Evolutionary conservation across 2,113 vertebrate species (phyloP), one percentile per base, ranked within the genome.

Genomic region (Melanocharis versteri): DNA sequence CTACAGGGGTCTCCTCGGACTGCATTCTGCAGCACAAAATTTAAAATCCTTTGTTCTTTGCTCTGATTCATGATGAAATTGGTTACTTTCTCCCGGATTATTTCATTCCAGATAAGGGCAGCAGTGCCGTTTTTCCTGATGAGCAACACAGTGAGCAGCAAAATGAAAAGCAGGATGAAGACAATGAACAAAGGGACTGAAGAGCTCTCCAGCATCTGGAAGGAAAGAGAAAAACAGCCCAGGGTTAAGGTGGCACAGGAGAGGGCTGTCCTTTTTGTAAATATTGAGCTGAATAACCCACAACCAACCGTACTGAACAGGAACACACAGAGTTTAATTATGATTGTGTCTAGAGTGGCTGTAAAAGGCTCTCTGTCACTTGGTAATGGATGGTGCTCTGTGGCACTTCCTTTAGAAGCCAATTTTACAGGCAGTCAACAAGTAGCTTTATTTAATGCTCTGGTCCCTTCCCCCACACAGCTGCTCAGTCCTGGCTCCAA

Each of bases 1-100:
- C 98, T 99, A 71, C 96, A 78, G 90, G 98, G 97, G 90, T 99
- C 97, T 33, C 98, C 98, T 96, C 96, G 97, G 62, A 98, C 97
- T 84, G 98, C 98, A 10, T 98, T 98, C 89, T 98, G 97, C 89
- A 98, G 95, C 70, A 99, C 98, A 13, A 97, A 98, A 94, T 95
- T 87, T 65, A 99, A 94, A 76, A 99, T 96, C 82, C 98, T 96
- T 97, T 98, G 84, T 62, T 98, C 98, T 71, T 97, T 98, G 94
- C 91, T 97, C 53, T 95, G 90, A 26, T 93, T 95, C 94, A 97
- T 97, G 87, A 98, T 83, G 17, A 98, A 94, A 80, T 97, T 97
- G 62, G 83, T 97, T 72, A 96, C 72, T 73, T 94, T 97, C 78
- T 96, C 89, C 13, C 80, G 72, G 60, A 98, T 90, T 20, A 92